Base-by-base conservation (phyloP, 1,140 invertebrate genomes). In the Ganaspis sp. region DNA sequence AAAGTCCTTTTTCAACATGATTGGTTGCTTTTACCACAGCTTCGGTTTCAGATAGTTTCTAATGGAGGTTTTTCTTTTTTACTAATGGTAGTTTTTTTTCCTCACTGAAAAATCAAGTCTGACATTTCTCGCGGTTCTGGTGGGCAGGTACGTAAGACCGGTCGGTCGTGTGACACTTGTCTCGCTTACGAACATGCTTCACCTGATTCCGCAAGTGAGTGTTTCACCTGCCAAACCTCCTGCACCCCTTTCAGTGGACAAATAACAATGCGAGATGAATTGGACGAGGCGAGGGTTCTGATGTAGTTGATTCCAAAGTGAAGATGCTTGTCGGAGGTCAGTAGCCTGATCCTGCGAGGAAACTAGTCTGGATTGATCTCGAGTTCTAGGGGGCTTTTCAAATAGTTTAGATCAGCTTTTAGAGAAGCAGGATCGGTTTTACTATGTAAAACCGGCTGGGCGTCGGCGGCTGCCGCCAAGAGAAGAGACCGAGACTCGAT, bases 401-500 rank as follows among this genome's bases (percentile, higher is more conserved):
- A 64, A 64, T 64, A 64, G 58, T 64, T 64, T 15, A 64, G 58
- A 29, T 64, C 26, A 64, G 26, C 58, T 64, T 49, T 64, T 29
- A 64, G 26, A 64, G 23, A 26, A 64, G 58, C 26, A 29, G 12
- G 34, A 69, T 77, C 42, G 29, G 42, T 53, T 80, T 80, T 15
- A 34, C 75, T 74, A 87, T 87, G 87, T 89, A 86, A 89, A 89
- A 87, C 86, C 86, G 87, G 87, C 88, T 87, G 88, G 88, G 88
- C 87, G 89, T 88, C 87, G 86, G 86, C 89, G 86, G 81, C 75
- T 84, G 85, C 85, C 84, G 84, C 83, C 83, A 84, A 81, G 81
- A 82, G 75, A 84, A 81, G 81, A 82, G 75, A 84, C 79, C 76
- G 75, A 84, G 87, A 83, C 83, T 83, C 85, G 87, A 87, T 88